Conservation (phyloP, 2,113 vertebrate genomes). For the Origma solitaria region DNA sequence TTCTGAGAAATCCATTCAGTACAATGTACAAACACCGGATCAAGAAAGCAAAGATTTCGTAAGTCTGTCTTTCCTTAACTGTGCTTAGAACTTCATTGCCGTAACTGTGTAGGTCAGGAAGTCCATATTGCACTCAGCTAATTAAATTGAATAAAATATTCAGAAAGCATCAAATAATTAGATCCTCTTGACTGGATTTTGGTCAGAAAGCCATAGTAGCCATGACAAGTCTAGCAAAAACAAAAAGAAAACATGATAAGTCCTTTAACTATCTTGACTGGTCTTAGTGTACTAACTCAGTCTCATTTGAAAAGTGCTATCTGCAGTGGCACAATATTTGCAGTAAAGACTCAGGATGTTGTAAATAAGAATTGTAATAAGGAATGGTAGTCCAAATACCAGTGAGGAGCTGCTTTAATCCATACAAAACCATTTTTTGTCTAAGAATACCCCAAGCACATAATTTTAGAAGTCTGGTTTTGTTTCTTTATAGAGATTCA, state of each 20-base stretch:
- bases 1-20: background rate
- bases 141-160: background rate
- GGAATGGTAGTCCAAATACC: background rate
- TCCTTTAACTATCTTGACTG: background rate
- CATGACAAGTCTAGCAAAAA: background rate
- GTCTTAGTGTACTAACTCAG: background rate
- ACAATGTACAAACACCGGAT: background rate
- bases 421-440: background rate
- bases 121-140: background rate
- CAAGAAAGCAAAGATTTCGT: background rate
- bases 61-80: background rate
- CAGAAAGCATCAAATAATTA: background rate
- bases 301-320: background rate
- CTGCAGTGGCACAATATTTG: background rate
- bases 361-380: background rate
- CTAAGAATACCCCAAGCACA: background rate
- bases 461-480: background rate
- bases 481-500: background rate
- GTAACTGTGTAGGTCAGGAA: background rate
- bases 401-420: background rate
- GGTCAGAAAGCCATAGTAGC: background rate
- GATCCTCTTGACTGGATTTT: background rate
- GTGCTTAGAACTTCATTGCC: background rate
- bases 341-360: background rate
- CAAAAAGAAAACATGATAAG: background rate